Evolutionary conservation across 2,113 vertebrate species (phyloP).

Genomic region (Vireo altiloquus): DNA sequence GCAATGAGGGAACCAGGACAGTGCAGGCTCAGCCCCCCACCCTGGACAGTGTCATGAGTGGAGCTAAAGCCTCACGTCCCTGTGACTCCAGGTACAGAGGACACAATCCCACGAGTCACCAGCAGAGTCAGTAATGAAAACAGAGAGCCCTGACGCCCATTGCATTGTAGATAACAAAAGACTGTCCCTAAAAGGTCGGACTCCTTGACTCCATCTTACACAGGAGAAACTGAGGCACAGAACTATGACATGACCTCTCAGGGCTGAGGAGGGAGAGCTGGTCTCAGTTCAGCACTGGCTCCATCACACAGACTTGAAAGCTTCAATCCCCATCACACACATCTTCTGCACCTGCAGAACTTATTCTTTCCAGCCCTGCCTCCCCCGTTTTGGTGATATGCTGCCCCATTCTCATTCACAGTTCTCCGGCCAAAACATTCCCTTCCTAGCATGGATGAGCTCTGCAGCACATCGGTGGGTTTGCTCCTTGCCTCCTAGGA

Average conservation of each 20-base stretch:
- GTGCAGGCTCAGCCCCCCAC: background rate
- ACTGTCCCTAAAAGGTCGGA: background rate
- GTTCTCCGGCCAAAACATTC: background rate
- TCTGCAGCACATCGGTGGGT: background rate
- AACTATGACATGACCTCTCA: background rate
- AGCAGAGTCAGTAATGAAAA: background rate
- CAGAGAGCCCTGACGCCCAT: background rate
- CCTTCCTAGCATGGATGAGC: background rate
- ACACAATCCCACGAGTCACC: background rate
- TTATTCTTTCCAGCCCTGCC: rapidly evolving
- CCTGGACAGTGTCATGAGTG: too few relatives aligned
- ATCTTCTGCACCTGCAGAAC: background rate
- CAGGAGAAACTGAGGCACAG: background rate
- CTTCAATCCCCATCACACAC: background rate
- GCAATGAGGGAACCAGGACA: background rate
- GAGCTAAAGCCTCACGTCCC: background rate
- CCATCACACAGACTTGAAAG: background rate
- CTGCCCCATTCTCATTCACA: background rate
- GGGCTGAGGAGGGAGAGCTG: background rate
- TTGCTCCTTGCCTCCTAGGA: background rate
- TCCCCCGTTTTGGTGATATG: rapidly evolving
- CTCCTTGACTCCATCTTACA: background rate
- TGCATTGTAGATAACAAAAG: background rate
- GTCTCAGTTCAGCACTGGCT: background rate
- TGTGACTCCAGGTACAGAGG: background rate